Evolutionary conservation across 1,140 invertebrate species (phyloP), one percentile per base, ranked within the genome.

Genomic region (Brachionus sp.): DNA sequence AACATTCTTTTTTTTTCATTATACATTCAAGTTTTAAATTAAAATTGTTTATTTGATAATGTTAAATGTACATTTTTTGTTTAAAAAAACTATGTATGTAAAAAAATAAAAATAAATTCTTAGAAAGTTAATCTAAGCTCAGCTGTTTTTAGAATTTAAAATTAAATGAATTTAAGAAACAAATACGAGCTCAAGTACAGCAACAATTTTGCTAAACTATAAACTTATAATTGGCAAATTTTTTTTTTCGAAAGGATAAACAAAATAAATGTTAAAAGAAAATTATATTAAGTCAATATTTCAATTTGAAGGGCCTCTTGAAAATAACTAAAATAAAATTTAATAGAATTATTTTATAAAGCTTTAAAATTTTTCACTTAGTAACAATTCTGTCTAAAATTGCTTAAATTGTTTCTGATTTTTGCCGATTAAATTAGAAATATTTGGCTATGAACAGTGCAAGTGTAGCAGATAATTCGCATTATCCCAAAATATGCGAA

Each of bases 401-500:
- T 19, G 50, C 50, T 57, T 57, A 19, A 23, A 57, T 57, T 57
- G 50, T 25, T 68, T 68, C 64, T 33, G 4, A 68, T 68, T 68
- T 35, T 35, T 25, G 64, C 35, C 29, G 5, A 68, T 68, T 68
- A 10, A 12, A 10, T 46, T 6, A n/a, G 7, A 75, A 19, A 12
- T 9, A 75, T 75, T 75, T 75, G 19, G 70, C 39, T 19, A 75
- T 75, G 42, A 75, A 46, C 19, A 75, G 19, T 46, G 42, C 42
- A 12, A 75, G 42, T 29, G 19, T 44, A 46, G 42, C 39, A 23
- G 44, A 46, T 39, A 44, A 46, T 19, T 75, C 66, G 12, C 37
- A 46, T 25, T 46, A 75, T 25, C 39, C 70, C 10, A 75, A 75
- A 46, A 75, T 75, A 75, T 75, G 70, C 44, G 70, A 75, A 75